phyloP scores from a whole-genome alignment of 2,888 invertebrate genomes.

The Megamerina dolium region DNA sequence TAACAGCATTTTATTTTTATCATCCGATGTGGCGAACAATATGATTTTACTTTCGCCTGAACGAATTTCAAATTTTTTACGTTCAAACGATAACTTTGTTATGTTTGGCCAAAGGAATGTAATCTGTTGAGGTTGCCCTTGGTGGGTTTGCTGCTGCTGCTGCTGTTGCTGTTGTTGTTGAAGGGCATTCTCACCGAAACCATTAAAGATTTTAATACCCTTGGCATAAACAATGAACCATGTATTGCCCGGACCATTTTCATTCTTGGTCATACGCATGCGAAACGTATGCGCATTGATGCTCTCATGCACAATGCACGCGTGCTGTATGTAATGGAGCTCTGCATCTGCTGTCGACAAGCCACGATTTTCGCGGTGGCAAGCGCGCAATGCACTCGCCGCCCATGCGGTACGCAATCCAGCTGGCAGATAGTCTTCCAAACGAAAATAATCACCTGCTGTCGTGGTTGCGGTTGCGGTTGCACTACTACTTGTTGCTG shows the following conservation, averaged over 20 bases:
- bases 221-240: conserved; percentile 88
- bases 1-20: conserved; percentile 86
- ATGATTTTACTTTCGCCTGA: conserved; percentile 83
- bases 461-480: not conserved
- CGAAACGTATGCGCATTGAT: conserved; percentile 86
- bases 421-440: conserved; percentile 78
- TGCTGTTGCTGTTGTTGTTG: no score
- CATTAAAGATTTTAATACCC: conserved; percentile 79
- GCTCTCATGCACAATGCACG: conserved; percentile 74
- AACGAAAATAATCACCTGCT: conserved; percentile 61
- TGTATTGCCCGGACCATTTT: conserved; percentile 70
- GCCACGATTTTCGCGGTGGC: conserved; percentile 77
- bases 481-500: conserved; percentile 8
- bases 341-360: conserved; percentile 77
- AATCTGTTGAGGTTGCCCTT: conserved; percentile 55
- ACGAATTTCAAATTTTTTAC: conserved; percentile 95
- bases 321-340: conserved; percentile 81
- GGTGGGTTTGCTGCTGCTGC: no score
- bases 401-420: conserved; percentile 56
- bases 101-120: conserved; percentile 94
- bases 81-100: conserved; percentile 90
- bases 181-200: conserved; percentile 53
- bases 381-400: conserved; percentile 56
- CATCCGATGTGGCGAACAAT: conserved; percentile 86
- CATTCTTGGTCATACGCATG: conserved; percentile 69